Base-by-base conservation (phyloP, 2,113 vertebrate species). In the Caloenas nicobarica region DNA sequence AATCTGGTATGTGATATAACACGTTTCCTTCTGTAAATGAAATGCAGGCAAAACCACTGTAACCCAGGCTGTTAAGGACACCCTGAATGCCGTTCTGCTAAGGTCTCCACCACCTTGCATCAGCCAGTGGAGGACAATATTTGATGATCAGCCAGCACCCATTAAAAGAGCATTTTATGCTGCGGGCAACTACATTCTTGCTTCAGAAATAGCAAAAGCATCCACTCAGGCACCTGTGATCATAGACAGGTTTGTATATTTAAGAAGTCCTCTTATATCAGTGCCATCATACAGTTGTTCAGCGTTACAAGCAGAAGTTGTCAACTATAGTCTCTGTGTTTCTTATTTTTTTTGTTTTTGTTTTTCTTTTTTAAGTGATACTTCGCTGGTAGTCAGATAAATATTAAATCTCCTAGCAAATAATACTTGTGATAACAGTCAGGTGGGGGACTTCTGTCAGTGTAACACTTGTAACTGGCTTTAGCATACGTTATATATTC, bases 101-200 rank as follows among this genome's bases (percentile, higher is more conserved):
- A 97, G 70, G 16, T 99, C 99, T 12, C 99, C 99, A 57, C 99
- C 99, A 26, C 58, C 98, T 68, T 98, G 98, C 86, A 96, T 99
- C 86, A 97, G 97, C 86, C 98, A 97, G 31, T 99, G 98, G 98
- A 99, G 99, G 96, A 96, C 97, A 40, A 42, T 94, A 88, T 99
- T 99, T 93, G 99, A 99, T 94, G 96, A 97, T 11, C 98, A 99
- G 79, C 98, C 98, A 4, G 96, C 98, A 26, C 98, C 99, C 44
- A 97, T 99, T 77, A 98, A 98, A 96, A 98, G 99, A 97, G 99
- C 99, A 18, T 99, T 99, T 98, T 99, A 99, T 83, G 98, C 99
- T 71, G 94, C 99, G 1, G 99, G 99, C 89, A 99, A 99, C 97
- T 99, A 99, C 91, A 98, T 99, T 42, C 98, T 98, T 65, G 99